These are phyloP conservation scores for Gobio gobio DNA, from an alignment of 2,113 vertebrate species.

Conservation along the genomic window DNA sequence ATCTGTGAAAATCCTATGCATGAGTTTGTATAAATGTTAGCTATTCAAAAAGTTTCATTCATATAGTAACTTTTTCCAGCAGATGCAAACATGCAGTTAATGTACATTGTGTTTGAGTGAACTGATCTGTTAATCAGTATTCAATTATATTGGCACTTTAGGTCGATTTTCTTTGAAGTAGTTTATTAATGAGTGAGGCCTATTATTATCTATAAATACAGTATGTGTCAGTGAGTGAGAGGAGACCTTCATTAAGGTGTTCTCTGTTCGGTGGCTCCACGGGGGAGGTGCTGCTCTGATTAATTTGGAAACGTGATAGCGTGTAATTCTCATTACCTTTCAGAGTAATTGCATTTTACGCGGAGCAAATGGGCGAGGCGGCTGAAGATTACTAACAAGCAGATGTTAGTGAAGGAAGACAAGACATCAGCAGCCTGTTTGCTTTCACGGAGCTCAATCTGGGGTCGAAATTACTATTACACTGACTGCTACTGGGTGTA, in stretches of 20 bases:
- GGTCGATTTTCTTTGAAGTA: background rate
- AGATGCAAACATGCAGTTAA: background rate
- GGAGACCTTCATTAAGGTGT: conserved; percentile 49
- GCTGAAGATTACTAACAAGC: conserved; percentile 55
- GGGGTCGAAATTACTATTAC: conserved; percentile 22
- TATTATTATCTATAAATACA: conserved; percentile 35
- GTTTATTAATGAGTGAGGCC: conserved; percentile 28
- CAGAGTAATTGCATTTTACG: conserved; percentile 61
- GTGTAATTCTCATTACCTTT: conserved; percentile 64
- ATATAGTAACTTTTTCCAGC: conserved; percentile 7
- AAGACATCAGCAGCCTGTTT: conserved; percentile 49
- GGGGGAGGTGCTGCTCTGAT: conserved; percentile 56
- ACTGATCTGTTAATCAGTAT: background rate
- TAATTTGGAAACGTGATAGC: conserved; percentile 67
- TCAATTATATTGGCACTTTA: background rate
- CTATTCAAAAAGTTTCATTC: conserved; percentile 27
- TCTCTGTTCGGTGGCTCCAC: conserved; percentile 44
- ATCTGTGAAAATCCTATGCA: conserved; percentile 51
- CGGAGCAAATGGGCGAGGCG: conserved; percentile 55
- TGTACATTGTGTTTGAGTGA: background rate
- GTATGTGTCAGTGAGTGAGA: conserved; percentile 38
- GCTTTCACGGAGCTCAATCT: conserved; percentile 35
- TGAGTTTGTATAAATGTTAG: conserved; percentile 38
- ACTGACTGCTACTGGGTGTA: background rate
- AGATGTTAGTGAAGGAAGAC: conserved; percentile 61